Evolutionary conservation across 2,797 vertebrate species (phyloP), one percentile per base, ranked within the genome.

Genomic region (Vipera ursinii): DNA sequence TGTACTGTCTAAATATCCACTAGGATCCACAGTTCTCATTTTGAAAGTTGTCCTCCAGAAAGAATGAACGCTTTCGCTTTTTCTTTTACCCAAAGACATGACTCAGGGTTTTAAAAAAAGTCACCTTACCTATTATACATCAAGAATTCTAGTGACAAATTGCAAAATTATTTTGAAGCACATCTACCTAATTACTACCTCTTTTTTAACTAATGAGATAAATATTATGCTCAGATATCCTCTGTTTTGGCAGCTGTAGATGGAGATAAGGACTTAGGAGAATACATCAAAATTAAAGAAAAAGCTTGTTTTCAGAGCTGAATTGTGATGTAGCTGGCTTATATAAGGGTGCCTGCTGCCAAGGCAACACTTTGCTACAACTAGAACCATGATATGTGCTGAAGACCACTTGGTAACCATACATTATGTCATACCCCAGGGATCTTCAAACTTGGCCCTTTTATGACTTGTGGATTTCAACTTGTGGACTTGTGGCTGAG

Each of bases 141-240:
- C 53, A 92, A 93, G 88, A 91, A 63, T 69, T 92, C 94, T 89
- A 91, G 69, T 96, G 97, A 96, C 96, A 97, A 94, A 95, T 95
- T 94, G 94, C 95, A 96, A 63, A 95, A 94, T 93, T 94, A 95
- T 96, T 97, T 95, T 95, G 96, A 96, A 96, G 95, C 95, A 93
- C 93, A 93, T 95, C 95, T 96, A 94, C 92, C 92, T 94, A 94
- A 87, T 92, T 94, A 63, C 89, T 88, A 0, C 94, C 89, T 96
- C 96, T 96, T 96, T 96, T 97, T 96, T 96, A 96, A 92, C 95
- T 96, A 97, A 97, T 96, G 94, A 96, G 96, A 96, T 96, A 98
- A 96, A 97, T 95, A 96, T 97, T 97, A 95, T 93, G 94, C 95
- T 97, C 96, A 95, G 95, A 95, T 97, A 97, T 97, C 94, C 88